These are phyloP conservation scores for Neria commutata DNA, from an alignment of 2,888 invertebrate species.

Conservation along the genomic window DNA sequence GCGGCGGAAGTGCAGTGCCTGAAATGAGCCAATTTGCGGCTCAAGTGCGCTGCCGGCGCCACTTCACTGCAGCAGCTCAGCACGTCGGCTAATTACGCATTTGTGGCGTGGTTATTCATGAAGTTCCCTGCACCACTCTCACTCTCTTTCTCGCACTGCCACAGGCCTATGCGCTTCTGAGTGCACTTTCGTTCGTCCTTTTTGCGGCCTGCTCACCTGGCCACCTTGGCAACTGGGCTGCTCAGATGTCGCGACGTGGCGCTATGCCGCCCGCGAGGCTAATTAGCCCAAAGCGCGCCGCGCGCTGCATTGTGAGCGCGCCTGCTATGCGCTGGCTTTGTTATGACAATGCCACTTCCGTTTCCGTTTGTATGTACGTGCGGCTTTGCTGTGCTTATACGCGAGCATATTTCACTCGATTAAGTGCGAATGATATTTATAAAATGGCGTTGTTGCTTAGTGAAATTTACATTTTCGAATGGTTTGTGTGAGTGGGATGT, in stretches of 20 bases:
- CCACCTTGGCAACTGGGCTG: no score
- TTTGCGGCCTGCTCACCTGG: no score
- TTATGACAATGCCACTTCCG: neutral
- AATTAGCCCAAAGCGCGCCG: conserved; percentile 46
- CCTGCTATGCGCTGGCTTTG: neutral
- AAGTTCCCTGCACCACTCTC: conserved; percentile 22
- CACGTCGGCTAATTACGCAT: conserved; percentile 47
- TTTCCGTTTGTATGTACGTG: no score
- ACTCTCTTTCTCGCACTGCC: no score
- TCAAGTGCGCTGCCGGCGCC: conserved; percentile 24
- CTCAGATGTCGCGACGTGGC: no score
- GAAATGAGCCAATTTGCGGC: conserved; percentile 41
- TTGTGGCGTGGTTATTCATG: conserved; percentile 28
- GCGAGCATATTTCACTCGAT: conserved; percentile 23
- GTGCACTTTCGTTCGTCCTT: no score
- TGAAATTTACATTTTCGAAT: no score
- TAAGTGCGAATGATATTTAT: conserved; percentile 4
- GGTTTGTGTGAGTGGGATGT: no score
- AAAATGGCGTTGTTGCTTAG: neutral
- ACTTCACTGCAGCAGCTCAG: conserved; percentile 35
- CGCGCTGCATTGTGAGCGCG: conserved; percentile 36
- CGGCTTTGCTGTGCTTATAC: neutral
- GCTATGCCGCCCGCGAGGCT: conserved; percentile 44
- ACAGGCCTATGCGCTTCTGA: no score
- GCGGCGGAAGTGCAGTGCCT: conserved; percentile 10